Percentiles rank a stretch among this genome's conserved stretches.
Conservation (phyloP, 2,797 vertebrate genomes). For the Acanthiza pusilla region DNA sequence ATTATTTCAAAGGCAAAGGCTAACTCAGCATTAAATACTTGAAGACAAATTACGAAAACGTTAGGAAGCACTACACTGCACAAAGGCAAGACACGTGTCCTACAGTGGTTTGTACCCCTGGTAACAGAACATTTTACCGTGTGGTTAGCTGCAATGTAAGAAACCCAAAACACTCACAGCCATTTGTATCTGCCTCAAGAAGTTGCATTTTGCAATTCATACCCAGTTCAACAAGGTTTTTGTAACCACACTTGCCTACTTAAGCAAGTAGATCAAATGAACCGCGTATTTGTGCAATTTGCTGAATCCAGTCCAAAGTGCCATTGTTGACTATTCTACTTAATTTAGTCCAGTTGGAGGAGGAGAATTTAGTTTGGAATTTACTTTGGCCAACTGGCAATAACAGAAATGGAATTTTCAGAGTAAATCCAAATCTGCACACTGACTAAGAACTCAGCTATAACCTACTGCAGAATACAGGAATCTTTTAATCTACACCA, state of each 20-base stretch:
- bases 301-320: neutral
- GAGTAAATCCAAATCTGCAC: neutral
- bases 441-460: neutral
- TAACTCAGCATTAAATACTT: neutral
- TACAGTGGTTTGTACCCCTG: neutral
- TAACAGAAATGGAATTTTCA: neutral
- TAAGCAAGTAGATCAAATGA: neutral
- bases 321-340: neutral
- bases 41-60: neutral
- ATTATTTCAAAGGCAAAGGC: neutral
- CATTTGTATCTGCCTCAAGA: neutral
- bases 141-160: neutral
- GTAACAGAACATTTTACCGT: neutral
- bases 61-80: neutral
- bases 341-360: neutral
- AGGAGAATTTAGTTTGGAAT: neutral
- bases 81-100: accelerated
- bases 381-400: neutral
- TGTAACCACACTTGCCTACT: neutral
- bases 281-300: neutral
- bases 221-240: neutral
- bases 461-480: neutral
- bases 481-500: neutral
- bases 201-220: neutral
- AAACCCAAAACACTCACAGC: neutral